These are phyloP conservation scores for Phytoseiulus persimilis DNA, from an alignment of 2,888 invertebrate species.

Conservation along the genomic window DNA sequence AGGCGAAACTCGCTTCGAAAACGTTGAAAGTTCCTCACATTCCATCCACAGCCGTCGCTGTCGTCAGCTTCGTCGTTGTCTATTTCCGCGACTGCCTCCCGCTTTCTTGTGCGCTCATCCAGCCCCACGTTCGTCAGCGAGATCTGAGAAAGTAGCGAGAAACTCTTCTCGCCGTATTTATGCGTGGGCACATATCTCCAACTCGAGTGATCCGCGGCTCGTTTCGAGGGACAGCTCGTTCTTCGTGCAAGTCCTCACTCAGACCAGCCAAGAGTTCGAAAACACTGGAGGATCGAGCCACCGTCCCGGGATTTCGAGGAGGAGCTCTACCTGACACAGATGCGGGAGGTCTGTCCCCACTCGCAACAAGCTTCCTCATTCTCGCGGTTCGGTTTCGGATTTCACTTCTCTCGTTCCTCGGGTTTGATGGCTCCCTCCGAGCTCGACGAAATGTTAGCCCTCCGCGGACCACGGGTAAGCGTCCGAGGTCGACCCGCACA, in stretches of 20 bases:
- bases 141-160: not conserved
- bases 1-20: not conserved
- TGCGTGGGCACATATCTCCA: not conserved
- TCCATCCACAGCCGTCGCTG: not conserved
- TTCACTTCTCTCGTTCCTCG: too few species aligned
- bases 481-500: not conserved
- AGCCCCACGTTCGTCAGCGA: not conserved
- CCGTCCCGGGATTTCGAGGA: too few species aligned
- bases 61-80: not conserved
- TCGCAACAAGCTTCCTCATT: too few species aligned
- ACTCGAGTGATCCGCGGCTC: not conserved
- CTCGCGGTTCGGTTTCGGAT: too few species aligned
- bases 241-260: not conserved
- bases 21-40: not conserved
- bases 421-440: not conserved
- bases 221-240: not conserved
- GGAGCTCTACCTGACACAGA: too few species aligned
- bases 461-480: not conserved
- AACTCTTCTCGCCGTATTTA: not conserved
- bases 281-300: too few species aligned
- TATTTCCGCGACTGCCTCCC: not conserved
- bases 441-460: not conserved
- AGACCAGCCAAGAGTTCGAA: too few species aligned
- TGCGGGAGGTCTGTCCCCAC: too few species aligned
- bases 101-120: not conserved